Evolutionary conservation across 1,140 invertebrate species (phyloP), one percentile per base, ranked within the genome.

Genomic region (Stegodyphus mimosarum): DNA sequence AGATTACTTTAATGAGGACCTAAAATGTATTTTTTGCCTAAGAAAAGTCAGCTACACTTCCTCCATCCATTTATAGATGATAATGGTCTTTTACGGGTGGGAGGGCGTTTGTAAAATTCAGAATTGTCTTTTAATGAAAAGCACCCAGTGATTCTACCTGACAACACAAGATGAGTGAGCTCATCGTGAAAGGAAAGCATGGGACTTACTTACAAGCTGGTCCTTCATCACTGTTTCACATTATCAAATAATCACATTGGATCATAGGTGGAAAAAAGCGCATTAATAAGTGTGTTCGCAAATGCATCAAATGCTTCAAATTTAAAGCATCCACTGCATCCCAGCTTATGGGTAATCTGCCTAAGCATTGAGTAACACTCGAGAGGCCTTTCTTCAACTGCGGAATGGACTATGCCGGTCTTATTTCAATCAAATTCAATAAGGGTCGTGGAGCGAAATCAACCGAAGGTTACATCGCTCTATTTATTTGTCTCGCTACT

Each of bases 321-420:
- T 18, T 48, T 48, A 53, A 55, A 11, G 0, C 52, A 60, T 10
- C 48, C 48, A 51, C 78, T 13, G n/a, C 53, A 49, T 33, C 64
- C 11, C 60, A 80, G 64, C 66, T 80, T 15, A 71, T 70, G 78
- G 78, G 70, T 55, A 17, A 72, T 49, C 49, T 83, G 17, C 80
- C n/a, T n/a, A n/a, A n/a, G n/a, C n/a, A n/a, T n/a, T n/a, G n/a
- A n/a, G n/a, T n/a, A n/a, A n/a, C n/a, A n/a, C n/a, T n/a, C n/a
- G n/a, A n/a, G n/a, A n/a, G n/a, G n/a, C n/a, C n/a, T n/a, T n/a
- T n/a, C n/a, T n/a, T n/a, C n/a, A n/a, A n/a, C n/a, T n/a, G n/a
- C n/a, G n/a, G n/a, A n/a, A n/a, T n/a, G n/a, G n/a, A n/a, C n/a
- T n/a, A n/a, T n/a, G n/a, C n/a, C n/a, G n/a, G n/a, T n/a, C n/a